Conservation (phyloP, 1,140 invertebrate species). For the Paraescarpia echinospica region DNA sequence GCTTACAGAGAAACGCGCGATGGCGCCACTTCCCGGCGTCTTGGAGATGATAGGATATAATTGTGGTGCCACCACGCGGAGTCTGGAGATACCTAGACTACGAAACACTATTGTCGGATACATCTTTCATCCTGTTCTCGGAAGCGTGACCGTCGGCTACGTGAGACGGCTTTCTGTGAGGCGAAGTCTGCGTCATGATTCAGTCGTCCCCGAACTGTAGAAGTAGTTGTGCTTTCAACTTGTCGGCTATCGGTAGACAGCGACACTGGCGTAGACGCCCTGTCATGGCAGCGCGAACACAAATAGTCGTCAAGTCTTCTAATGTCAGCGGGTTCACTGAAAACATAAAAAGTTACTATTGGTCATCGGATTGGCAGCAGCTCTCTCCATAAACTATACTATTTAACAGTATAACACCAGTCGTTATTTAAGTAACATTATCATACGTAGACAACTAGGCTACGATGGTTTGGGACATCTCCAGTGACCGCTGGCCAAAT, state of each 20-base stretch:
- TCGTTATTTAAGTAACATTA: not conserved
- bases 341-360: not conserved
- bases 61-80: not conserved
- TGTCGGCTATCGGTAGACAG: not conserved
- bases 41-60: not conserved
- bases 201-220: not conserved
- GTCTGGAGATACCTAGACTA: not conserved
- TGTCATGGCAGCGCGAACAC: not conserved
- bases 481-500: too few species aligned
- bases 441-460: not conserved
- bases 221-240: not conserved
- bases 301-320: not conserved
- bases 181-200: not conserved
- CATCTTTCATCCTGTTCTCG: not conserved
- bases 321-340: not conserved
- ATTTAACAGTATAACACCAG: not conserved
- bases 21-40: not conserved
- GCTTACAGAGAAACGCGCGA: not conserved
- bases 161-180: not conserved
- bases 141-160: not conserved
- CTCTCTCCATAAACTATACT: not conserved
- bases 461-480: not conserved
- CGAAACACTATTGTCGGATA: not conserved
- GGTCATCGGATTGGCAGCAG: too few species aligned
- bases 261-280: not conserved